These are phyloP conservation scores for Hirtodrosophila alboralis DNA, from an alignment of 2,888 invertebrate species.

Conservation along the genomic window DNA sequence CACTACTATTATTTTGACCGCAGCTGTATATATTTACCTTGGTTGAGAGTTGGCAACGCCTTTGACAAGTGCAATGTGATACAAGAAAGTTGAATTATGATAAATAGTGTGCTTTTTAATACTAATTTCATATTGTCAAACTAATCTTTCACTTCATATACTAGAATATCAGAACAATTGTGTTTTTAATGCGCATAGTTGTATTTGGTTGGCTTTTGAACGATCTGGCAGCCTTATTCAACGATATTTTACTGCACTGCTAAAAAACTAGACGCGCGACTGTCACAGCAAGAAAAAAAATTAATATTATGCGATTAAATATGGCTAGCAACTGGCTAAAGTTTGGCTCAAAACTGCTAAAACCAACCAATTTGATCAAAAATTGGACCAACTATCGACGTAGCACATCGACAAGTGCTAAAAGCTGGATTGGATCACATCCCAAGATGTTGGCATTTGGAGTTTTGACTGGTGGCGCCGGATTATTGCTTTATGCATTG, in stretches of 20 bases:
- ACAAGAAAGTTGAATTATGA: too few relatives aligned
- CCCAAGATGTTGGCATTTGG: conserved; percentile 87
- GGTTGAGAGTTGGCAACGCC: too few relatives aligned
- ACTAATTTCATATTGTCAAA: too few relatives aligned
- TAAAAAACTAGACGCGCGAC: background rate
- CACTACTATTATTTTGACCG: too few relatives aligned
- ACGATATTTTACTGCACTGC: conserved; percentile 31
- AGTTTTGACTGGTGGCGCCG: conserved; percentile 91
- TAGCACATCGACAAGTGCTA: conserved; percentile 7
- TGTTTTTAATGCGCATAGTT: too few relatives aligned
- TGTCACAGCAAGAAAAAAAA: conserved; percentile 4
- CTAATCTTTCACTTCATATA: too few relatives aligned
- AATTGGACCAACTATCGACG: conserved; percentile 16
- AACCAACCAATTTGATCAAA: conserved; percentile 8
- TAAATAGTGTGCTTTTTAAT: too few relatives aligned
- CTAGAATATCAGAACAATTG: too few relatives aligned
- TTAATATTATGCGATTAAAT: background rate
- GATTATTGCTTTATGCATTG: conserved; percentile 91
- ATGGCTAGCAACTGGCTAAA: conserved; percentile 48
- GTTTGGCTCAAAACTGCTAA: conserved; percentile 36
- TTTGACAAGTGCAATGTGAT: too few relatives aligned
- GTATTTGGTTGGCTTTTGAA: background rate
- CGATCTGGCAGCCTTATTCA: conserved; percentile 24
- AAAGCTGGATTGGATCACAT: conserved; percentile 13
- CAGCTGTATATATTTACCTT: too few relatives aligned